Percentiles rank a stretch among this genome's conserved stretches.
Conservation (phyloP, 2,113 vertebrate species). For the Hydropotes inermis region DNA sequence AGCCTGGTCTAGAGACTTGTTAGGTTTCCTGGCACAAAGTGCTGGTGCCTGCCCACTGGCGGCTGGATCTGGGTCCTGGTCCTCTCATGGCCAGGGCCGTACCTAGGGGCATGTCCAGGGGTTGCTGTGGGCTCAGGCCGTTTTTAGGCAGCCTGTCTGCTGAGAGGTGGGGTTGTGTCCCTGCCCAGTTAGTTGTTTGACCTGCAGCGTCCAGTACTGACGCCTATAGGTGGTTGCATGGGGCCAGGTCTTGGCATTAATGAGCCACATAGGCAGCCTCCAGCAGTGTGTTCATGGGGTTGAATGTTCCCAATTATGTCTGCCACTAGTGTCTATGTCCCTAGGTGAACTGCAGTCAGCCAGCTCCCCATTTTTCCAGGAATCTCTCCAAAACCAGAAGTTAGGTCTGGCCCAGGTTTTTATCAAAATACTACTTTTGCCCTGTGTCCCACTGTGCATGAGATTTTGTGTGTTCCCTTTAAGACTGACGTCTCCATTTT, state of each 20-base stretch:
- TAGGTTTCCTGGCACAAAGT: not conserved
- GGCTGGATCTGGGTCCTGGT: not conserved
- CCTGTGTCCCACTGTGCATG: not conserved
- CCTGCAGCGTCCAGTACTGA: not conserved
- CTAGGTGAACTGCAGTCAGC: not conserved
- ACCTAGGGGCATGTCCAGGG: not conserved
- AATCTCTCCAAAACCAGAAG: not conserved
- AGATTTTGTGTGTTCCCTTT: not conserved
- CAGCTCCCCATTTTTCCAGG: not conserved
- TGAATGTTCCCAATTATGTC: not conserved
- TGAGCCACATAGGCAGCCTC: not conserved
- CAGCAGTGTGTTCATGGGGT: not conserved
- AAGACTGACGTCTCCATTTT: not conserved
- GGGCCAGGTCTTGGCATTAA: not conserved
- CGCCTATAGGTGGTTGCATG: not conserved
- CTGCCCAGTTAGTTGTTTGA: not conserved
- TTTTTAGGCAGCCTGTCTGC: not conserved
- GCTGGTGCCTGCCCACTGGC: not conserved
- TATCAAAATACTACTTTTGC: not conserved
- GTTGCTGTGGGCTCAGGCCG: not conserved
- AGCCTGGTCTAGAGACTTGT: not conserved
- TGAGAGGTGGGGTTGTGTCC: not conserved
- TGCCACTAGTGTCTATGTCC: not conserved
- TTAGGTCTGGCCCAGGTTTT: not conserved
- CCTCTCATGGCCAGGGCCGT: not conserved